These are phyloP conservation scores for Brachystomella parvula DNA, from an alignment of 1,140 invertebrate species.

Conservation along the genomic window DNA sequence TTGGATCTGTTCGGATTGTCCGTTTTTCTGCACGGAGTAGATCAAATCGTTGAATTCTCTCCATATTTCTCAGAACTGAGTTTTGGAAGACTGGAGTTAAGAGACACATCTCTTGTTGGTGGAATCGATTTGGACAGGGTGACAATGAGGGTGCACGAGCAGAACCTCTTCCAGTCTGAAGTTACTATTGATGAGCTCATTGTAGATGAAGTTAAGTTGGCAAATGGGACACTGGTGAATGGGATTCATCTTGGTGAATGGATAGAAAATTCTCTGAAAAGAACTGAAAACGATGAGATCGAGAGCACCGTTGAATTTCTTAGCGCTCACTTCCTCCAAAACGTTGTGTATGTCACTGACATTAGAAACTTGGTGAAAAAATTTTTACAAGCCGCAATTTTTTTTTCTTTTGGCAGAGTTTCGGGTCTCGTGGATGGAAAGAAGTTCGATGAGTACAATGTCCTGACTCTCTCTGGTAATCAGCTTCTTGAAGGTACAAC, in stretches of 20 bases:
- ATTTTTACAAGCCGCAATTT: background rate
- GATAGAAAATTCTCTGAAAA: background rate
- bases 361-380: background rate
- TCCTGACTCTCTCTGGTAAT: slow-evolving; percentile 7
- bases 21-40: slow-evolving; percentile 3
- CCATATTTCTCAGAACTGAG: background rate
- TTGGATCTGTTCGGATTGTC: slow-evolving; percentile 1
- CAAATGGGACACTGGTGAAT: background rate
- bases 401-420: background rate
- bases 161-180: background rate
- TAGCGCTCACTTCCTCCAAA: background rate
- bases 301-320: background rate
- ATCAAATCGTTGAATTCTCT: background rate
- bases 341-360: background rate
- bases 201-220: background rate
- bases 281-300: background rate
- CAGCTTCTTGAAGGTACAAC: background rate
- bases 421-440: background rate
- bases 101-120: background rate
- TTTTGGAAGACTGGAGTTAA: background rate
- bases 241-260: slow-evolving; percentile 7
- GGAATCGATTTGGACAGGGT: background rate
- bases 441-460: background rate
- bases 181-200: background rate
- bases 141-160: background rate